A percentile compares a stretch with the other conserved stretches of the same genome.
phyloP scores from a whole-genome alignment of 1,140 invertebrate genomes.

The Neodiprion pinetum region DNA sequence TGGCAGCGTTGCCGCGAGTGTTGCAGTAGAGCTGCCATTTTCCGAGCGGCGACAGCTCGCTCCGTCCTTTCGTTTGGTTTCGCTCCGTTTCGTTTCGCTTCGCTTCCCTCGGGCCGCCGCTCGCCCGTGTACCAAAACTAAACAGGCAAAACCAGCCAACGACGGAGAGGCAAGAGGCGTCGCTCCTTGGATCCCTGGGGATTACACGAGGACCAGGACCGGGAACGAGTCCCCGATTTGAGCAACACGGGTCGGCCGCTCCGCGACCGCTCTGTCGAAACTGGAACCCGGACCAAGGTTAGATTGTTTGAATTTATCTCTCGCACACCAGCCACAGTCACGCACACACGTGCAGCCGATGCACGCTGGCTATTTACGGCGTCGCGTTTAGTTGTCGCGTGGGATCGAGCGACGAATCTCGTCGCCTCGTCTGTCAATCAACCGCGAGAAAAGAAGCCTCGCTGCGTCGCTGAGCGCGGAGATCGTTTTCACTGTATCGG shows the following conservation, averaged over 20 bases:
- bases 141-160: neutral
- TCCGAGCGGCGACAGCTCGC: slow-evolving; percentile 27
- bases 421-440: no score
- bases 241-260: slow-evolving; percentile 15
- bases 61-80: slow-evolving; percentile 9
- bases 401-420: no score
- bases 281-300: slow-evolving; percentile 54
- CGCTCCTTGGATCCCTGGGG: no score
- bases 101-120: slow-evolving; percentile 8
- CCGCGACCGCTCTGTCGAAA: slow-evolving; percentile 40
- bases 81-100: neutral
- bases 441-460: no score
- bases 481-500: no score
- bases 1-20: slow-evolving; percentile 13
- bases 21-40: slow-evolving; percentile 29
- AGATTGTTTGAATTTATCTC: slow-evolving; percentile 30
- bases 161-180: no score
- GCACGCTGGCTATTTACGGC: no score
- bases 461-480: no score
- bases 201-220: neutral
- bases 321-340: neutral
- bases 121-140: neutral
- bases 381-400: no score
- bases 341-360: no score
- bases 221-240: neutral